Base-by-base conservation (phyloP, 2,797 vertebrate species). In the Pipistrellus nathusii region DNA sequence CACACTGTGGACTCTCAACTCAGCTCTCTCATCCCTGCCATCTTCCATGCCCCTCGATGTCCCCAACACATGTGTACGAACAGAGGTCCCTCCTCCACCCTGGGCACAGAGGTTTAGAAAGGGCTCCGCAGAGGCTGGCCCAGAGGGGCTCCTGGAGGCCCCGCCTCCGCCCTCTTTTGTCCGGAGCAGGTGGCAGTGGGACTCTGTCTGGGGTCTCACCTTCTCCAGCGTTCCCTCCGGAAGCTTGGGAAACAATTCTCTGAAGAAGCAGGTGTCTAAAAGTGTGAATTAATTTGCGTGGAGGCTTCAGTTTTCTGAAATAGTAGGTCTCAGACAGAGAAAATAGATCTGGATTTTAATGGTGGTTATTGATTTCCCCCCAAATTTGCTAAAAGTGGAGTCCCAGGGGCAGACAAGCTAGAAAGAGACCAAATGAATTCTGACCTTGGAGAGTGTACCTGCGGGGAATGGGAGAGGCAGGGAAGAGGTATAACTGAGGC, bases 321-420 rank as follows among this genome's bases (percentile, higher is more conserved):
- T 18, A 55, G 14, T 35, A 27, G 44, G 20, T 85, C 51, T 20
- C 51, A 27, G 15, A 10, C 59, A 1, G 46, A 90, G 55, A 90
- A 91, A 44, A 82, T 8, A 71, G 59, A 77, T 72, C 30, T 85
- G 41, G 30, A 6, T 75, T 62, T 55, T 7, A 6, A 59, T 25
- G 11, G 3, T 18, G 53, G 1, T 78, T 44, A 59, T 44, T 46
- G 14, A 62, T 68, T 44, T 1, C 9, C 23, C 25, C 8, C 41
- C 41, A 48, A 27, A 85, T 30, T 30, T 46, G 85, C 15, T 10
- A 18, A 62, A 91, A 85, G 13, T 53, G 32, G 32, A 92, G 23
- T 66, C 59, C 48, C 83, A 94, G 57, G 76, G 12, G 41, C 23
- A 94, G 55, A 48, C n/a, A 88, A 57, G 17, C 44, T 75, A 53